Conservation (phyloP, 35 echinoderm and acorn worm genomes). For the Heliocidaris erythrogramma region DNA sequence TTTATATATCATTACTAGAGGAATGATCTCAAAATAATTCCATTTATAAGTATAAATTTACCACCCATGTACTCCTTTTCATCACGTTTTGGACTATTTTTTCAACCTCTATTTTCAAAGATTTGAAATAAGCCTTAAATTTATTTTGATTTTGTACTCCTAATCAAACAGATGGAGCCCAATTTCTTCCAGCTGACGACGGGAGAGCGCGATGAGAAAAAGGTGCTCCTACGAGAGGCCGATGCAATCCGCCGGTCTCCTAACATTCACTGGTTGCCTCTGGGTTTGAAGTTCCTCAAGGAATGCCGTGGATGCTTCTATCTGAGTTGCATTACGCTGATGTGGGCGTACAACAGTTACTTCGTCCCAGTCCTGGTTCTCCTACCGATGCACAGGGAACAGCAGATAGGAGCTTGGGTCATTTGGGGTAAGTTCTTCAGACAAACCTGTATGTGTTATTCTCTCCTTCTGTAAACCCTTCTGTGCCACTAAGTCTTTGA, state of each 20-base stretch:
- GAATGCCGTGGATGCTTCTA: conserved; percentile 47
- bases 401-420: conserved; percentile 12
- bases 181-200: conserved; percentile 1
- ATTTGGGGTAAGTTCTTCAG: neutral
- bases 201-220: neutral
- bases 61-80: too few relatives aligned
- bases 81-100: too few relatives aligned
- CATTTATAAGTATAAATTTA: too few relatives aligned
- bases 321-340: conserved; percentile 45
- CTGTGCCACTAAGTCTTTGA: neutral
- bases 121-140: too few relatives aligned
- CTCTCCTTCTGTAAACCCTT: conserved; percentile 50
- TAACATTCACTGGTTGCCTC: conserved; percentile 50
- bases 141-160: neutral
- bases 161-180: neutral
- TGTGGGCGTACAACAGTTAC: conserved; percentile 63
- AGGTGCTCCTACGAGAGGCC: conserved; percentile 22
- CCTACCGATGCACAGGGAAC: conserved; percentile 52
- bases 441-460: neutral
- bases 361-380: conserved; percentile 60
- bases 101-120: too few relatives aligned
- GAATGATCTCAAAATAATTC: too few relatives aligned
- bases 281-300: conserved; percentile 48
- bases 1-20: too few relatives aligned
- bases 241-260: conserved; percentile 48